A percentile compares a stretch with the other conserved stretches of the same genome.
Conservation (phyloP, 2,113 vertebrate genomes). For the Crotophaga sulcirostris region DNA sequence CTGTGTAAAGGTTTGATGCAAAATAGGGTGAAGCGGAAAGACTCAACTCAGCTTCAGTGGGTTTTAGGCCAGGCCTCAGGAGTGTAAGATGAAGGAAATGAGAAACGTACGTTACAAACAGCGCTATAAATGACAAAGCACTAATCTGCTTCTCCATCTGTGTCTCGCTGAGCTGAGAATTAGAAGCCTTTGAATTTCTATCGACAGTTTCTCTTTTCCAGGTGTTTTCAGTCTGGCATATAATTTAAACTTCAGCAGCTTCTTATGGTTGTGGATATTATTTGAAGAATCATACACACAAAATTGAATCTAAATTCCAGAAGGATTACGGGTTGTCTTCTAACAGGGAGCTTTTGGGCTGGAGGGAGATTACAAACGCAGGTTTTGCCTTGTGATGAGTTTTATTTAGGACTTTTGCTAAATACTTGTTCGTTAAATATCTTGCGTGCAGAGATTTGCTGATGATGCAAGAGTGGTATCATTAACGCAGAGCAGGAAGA, state of each 20-base stretch:
- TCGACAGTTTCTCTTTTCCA: not conserved
- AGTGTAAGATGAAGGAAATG: slow-evolving; percentile 19
- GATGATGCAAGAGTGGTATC: not conserved
- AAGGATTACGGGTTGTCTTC: not conserved
- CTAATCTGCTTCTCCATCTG: slow-evolving; percentile 34
- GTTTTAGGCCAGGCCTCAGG: slow-evolving; percentile 15
- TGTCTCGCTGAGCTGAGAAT: not conserved
- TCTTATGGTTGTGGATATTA: not conserved
- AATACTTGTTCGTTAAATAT: not conserved
- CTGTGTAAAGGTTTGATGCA: not conserved
- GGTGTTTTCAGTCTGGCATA: not conserved
- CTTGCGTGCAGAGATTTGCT: not conserved
- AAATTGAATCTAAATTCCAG: not conserved
- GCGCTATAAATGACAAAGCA: slow-evolving; percentile 4
- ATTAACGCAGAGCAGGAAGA: not conserved
- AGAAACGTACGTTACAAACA: not conserved
- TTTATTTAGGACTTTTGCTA: not conserved
- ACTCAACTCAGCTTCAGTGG: not conserved
- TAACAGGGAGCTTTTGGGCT: not conserved
- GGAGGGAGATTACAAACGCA: not conserved
- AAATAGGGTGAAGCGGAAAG: slow-evolving; percentile 1
- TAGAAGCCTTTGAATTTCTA: not conserved
- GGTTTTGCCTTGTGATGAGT: not conserved
- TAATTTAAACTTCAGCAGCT: not conserved
- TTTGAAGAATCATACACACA: not conserved